These are phyloP conservation scores for Australoheros facetus DNA, from an alignment of 2,797 vertebrate genomes.

Conservation along the genomic window DNA sequence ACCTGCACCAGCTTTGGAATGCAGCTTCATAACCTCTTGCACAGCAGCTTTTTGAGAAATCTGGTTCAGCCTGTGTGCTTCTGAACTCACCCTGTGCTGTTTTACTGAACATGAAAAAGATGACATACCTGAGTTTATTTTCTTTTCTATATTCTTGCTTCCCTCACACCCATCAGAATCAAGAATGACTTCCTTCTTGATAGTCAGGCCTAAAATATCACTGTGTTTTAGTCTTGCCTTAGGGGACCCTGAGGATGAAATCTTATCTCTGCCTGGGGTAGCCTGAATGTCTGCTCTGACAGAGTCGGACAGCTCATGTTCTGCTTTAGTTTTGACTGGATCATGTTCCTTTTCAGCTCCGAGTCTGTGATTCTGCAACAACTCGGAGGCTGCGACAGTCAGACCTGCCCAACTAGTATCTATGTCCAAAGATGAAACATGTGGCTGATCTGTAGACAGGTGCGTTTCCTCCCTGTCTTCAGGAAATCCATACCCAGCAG, in stretches of 20 bases:
- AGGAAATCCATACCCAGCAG: slow-evolving; percentile 28
- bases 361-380: slow-evolving; percentile 40
- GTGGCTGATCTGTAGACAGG: slow-evolving; percentile 25
- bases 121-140: slow-evolving; percentile 26
- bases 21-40: slow-evolving; percentile 58
- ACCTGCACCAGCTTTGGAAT: slow-evolving; percentile 54
- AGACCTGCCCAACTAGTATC: slow-evolving; percentile 39
- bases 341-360: slow-evolving; percentile 40
- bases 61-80: slow-evolving; percentile 45
- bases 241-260: slow-evolving; percentile 34
- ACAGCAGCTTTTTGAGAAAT: slow-evolving; percentile 47
- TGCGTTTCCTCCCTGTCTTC: slow-evolving; percentile 44
- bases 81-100: slow-evolving; percentile 40
- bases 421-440: slow-evolving; percentile 29
- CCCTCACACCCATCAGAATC: slow-evolving; percentile 66
- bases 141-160: slow-evolving; percentile 42
- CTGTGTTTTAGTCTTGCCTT: slow-evolving; percentile 34
- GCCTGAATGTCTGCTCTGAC: slow-evolving; percentile 25
- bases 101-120: slow-evolving; percentile 47
- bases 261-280: slow-evolving; percentile 31
- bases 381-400: slow-evolving; percentile 19
- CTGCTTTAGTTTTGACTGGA: slow-evolving; percentile 12
- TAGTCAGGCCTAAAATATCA: slow-evolving; percentile 36
- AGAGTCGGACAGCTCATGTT: slow-evolving; percentile 18
- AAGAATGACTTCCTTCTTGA: slow-evolving; percentile 77